Percentiles rank a stretch among this genome's conserved stretches.
Evolutionary conservation across 2,797 vertebrate species (phyloP).

Genomic region (Ambastaia sidthimunki): DNA sequence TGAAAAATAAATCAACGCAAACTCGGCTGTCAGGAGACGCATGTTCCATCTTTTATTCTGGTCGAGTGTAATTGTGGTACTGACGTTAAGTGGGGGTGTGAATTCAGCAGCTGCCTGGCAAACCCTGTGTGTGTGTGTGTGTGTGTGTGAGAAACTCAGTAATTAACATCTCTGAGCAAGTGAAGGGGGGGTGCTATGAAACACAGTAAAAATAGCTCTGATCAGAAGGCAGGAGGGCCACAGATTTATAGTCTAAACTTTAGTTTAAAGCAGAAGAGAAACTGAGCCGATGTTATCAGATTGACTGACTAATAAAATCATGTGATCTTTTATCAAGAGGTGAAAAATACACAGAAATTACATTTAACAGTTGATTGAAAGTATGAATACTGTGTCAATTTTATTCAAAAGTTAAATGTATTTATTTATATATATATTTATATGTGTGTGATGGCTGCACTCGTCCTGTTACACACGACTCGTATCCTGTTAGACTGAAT

Average conservation of each 20-base stretch:
- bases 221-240: not conserved
- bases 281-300: no score
- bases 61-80: slow-evolving; percentile 20
- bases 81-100: slow-evolving; percentile 32
- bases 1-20: not conserved
- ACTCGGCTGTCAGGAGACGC: not conserved
- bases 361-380: not conserved
- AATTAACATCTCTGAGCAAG: slow-evolving; percentile 66
- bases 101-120: slow-evolving; percentile 53
- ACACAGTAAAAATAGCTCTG: slow-evolving; percentile 38
- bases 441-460: not conserved
- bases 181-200: slow-evolving; percentile 26
- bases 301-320: no score
- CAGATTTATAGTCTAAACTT: not conserved
- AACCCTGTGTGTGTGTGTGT: slow-evolving; percentile 31
- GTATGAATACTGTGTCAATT: not conserved
- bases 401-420: not conserved
- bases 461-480: not conserved
- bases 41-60: not conserved
- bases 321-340: no score
- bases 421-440: no score
- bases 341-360: not conserved
- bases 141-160: slow-evolving; percentile 48
- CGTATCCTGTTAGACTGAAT: not conserved
- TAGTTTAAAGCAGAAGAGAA: not conserved